Conservation (phyloP, 2,797 vertebrate genomes). For the Takifugu rubripes region DNA sequence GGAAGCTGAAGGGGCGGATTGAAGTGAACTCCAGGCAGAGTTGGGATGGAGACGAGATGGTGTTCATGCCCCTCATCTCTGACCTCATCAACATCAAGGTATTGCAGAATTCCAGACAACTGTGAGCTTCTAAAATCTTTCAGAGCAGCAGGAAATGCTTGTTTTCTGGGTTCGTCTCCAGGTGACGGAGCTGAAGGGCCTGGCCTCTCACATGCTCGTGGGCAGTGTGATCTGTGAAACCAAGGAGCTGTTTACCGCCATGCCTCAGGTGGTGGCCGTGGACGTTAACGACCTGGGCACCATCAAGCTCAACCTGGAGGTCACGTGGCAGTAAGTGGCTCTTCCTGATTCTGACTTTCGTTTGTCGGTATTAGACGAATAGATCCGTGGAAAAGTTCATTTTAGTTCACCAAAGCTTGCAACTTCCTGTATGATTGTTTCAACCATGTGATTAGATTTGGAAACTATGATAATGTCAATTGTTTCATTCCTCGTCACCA, state of each 20-base stretch:
- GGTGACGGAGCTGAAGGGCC: conserved; percentile 96
- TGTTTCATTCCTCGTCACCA: no score
- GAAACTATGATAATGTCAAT: no score
- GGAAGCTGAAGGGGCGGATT: conserved; percentile 96
- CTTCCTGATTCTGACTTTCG: neutral
- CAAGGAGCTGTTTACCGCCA: conserved; percentile 95
- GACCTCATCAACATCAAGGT: conserved; percentile 98
- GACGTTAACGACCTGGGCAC: conserved; percentile 98
- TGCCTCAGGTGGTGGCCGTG: conserved; percentile 95
- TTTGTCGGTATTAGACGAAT: no score
- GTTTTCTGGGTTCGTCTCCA: conserved; percentile 44
- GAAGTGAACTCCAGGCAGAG: conserved; percentile 94
- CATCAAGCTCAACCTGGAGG: conserved; percentile 97
- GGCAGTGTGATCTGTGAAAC: conserved; percentile 98
- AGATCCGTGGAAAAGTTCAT: no score
- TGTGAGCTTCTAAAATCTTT: neutral
- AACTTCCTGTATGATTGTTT: no score
- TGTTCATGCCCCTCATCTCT: conserved; percentile 91
- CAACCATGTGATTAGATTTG: no score
- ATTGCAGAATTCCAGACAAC: conserved; percentile 4
- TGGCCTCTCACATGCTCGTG: conserved; percentile 93
- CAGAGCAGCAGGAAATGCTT: neutral
- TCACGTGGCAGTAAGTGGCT: conserved; percentile 95
- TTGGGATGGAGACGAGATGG: conserved; percentile 95
- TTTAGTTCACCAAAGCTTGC: no score